Base-by-base conservation (phyloP, 2,113 vertebrate genomes). In the Odocoileus virginianus region DNA sequence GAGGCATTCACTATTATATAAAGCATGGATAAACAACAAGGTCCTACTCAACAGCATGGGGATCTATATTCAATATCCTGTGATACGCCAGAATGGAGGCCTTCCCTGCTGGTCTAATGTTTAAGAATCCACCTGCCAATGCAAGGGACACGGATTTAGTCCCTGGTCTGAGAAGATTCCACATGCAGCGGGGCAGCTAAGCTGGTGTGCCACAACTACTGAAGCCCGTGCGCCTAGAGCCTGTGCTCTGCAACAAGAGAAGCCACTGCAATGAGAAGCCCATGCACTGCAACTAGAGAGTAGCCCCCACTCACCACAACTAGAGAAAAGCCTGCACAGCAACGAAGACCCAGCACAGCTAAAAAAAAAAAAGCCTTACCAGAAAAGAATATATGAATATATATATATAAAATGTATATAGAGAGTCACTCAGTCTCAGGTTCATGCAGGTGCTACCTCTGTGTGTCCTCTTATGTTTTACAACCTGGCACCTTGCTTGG, bases 131-230 rank as follows among this genome's bases (percentile, higher is more conserved):
- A 27, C 71, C 21, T 76, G 71, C 36, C 71, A 14, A 4, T 43
- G 36, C 71, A 43, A 40, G 71, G 36, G 36, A 43, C 3, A 27
- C 1, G 6, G 6, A 40, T 76, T 76, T 6, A 76, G 36, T 43
- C 36, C 12, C 36, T 43, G 71, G 71, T 25, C 21, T 76, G 36
- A 76, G 71, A 25, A 74, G 71, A 27, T 36, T 36, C 36, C 36
- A 25, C 71, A 40, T 74, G 71, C 71, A 43, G 71, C 13, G 10
- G 71, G 71, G 71, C 71, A 74, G 67, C 71, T 74, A 43, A 74
- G 71, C 71, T 3, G 5, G 11, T 25, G 36, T 0, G 0, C 10
- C 21, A 74, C 36, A 43, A 2, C 36, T 74, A 14, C 21, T 43
- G 71, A 74, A 25, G 19, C 71, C 71, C 10, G 2, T 14, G 21